Evolutionary conservation across 1,140 invertebrate species (phyloP).

Genomic region (Archivesica marissinica): DNA sequence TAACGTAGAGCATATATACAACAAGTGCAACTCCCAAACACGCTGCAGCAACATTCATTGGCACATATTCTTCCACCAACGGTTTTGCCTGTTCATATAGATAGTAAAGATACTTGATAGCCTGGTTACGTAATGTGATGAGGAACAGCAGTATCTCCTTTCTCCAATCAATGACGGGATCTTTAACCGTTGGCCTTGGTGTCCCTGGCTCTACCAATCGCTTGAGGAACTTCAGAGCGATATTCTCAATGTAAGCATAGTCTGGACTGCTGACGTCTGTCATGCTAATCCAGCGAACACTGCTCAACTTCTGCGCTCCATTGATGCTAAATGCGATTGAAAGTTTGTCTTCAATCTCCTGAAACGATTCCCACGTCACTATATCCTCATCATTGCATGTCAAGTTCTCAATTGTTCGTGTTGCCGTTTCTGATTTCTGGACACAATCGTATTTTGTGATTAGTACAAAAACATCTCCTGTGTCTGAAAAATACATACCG

Average conservation of each 20-base stretch:
- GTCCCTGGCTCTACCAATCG: slow-evolving; percentile 21
- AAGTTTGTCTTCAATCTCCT: not conserved
- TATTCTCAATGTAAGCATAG: slow-evolving; percentile 18
- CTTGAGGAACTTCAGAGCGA: slow-evolving; percentile 26
- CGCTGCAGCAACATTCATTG: too few species aligned
- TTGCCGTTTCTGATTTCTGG: not conserved
- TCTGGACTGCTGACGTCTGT: not conserved
- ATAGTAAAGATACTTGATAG: too few species aligned
- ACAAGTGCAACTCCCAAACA: too few species aligned
- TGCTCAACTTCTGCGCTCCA: not conserved
- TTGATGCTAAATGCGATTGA: not conserved
- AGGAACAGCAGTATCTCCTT: too few species aligned
- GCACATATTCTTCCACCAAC: too few species aligned
- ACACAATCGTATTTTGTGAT: slow-evolving; percentile 37
- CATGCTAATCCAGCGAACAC: slow-evolving; percentile 25
- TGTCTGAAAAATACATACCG: not conserved
- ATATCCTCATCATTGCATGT: not conserved
- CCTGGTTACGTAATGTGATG: too few species aligned
- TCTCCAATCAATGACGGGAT: too few species aligned
- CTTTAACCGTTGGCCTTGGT: too few species aligned
- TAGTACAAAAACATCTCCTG: not conserved
- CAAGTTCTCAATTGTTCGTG: not conserved
- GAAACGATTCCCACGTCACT: not conserved
- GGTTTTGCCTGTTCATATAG: too few species aligned
- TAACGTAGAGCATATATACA: too few species aligned